Base-by-base conservation (phyloP, 2,797 vertebrate species). In the Sebastolobus altivelis region DNA sequence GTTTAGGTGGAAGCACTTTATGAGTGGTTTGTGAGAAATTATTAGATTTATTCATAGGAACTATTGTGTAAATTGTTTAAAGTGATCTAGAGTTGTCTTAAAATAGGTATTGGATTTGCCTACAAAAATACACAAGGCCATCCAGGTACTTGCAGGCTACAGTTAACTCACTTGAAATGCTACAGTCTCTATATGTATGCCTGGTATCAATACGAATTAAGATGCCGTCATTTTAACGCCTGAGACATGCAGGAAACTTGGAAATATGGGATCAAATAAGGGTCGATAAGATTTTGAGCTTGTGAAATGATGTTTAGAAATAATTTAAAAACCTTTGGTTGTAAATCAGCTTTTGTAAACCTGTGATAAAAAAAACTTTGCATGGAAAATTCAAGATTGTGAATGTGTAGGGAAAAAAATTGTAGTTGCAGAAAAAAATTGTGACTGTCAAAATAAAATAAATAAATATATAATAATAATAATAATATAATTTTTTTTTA, bases 1-100 rank as follows among this genome's bases (percentile, higher is more conserved):
- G 67, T 88, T 60, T 90, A 93, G 72, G 63, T 87, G 88, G 84
- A 93, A 87, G 93, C 93, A 94, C 94, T 93, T 94, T 94, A 94
- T 55, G 80, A 80, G 87, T 90, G 90, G 79, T 91, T 89, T 91
- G 85, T 90, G 79, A 90, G 68, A 87, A 88, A 74, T 72, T 66
- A 35, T 72, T 89, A 76, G 77, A 91, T 91, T 87, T 86, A 79
- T 90, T 89, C 65, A 75, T 78, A 83, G 72, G 31, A 86, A 80
- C 81, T 22, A 70, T 62, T 79, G 74, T 93, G 81, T 75, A 83
- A 82, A 84, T 75, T 52, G 78, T 88, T 84, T 70, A 75, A 93
- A 80, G 76, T 85, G 37, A 75, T 85, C 73, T 92, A 87, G 79
- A 72, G 76, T 87, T 90, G 85, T 94, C 81, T 93, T 92, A 81